Conservation (phyloP, 1,140 invertebrate species). For the Pseudomyrmex gracilis region DNA sequence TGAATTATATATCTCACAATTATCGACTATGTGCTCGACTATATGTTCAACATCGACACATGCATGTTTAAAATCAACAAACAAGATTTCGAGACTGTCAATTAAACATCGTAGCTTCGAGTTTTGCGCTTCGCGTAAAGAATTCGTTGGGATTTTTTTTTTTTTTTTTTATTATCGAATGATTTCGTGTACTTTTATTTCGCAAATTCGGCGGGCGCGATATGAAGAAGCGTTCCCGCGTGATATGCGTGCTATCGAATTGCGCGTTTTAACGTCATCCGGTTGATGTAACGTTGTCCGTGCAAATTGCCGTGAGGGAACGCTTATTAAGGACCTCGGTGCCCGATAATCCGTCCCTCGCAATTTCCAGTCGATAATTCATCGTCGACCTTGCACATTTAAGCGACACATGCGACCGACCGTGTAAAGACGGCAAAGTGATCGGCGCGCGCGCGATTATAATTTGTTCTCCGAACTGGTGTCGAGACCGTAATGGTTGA, state of each 20-base stretch:
- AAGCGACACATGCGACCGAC: conserved; percentile 44
- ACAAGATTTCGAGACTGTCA: no score
- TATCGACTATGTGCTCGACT: background rate
- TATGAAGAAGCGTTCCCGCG: background rate
- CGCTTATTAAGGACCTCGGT: conserved; percentile 63
- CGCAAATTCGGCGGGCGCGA: background rate
- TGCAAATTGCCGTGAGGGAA: conserved; percentile 62
- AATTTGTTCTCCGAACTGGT: background rate
- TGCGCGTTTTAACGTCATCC: conserved; percentile 41
- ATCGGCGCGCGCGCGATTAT: conserved; percentile 22
- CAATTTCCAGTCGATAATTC: conserved; percentile 66
- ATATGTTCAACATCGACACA: no score
- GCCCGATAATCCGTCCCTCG: conserved; percentile 56
- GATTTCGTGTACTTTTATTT: background rate
- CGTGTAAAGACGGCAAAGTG: conserved; percentile 46
- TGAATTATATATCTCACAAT: conserved; percentile 17
- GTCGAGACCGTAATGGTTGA: background rate
- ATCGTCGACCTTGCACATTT: conserved; percentile 55
- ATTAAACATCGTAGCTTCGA: background rate
- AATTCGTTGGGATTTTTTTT: background rate
- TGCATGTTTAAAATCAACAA: no score
- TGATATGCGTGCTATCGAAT: conserved; percentile 30
- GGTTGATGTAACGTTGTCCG: conserved; percentile 41
- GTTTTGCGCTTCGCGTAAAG: no score
- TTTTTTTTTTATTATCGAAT: background rate